A percentile compares a stretch with the other conserved stretches of the same genome.
phyloP scores from a whole-genome alignment of 2,113 vertebrate species.

The Cavia porcellus region DNA sequence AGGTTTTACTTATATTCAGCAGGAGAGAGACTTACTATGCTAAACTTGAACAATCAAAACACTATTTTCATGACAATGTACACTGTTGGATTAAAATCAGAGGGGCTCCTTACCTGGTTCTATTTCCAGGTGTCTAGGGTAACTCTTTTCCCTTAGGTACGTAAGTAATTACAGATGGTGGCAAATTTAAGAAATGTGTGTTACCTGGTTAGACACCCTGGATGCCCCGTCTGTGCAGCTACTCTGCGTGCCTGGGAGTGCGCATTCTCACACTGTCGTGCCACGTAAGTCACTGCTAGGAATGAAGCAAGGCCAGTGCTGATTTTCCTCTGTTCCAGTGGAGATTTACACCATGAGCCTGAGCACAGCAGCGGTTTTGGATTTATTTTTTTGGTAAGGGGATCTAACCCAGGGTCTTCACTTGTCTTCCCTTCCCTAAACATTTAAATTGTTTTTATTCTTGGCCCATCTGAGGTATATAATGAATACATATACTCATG shows the following conservation, averaged over 20 bases:
- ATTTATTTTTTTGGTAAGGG: background rate
- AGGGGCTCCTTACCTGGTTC: background rate
- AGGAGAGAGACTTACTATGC: background rate
- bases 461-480: background rate
- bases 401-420: background rate
- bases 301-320: background rate
- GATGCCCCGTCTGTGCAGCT: background rate
- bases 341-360: background rate
- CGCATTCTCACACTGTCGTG: too few relatives aligned
- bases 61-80: background rate
- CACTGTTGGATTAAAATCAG: background rate
- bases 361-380: background rate
- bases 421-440: background rate
- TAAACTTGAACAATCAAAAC: background rate
- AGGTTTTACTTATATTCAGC: conserved; percentile 7
- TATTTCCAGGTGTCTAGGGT: background rate
- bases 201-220: background rate
- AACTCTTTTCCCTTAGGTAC: background rate
- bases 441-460: background rate
- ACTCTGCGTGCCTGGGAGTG: background rate
- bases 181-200: background rate
- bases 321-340: background rate
- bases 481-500: background rate
- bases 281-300: too few relatives aligned
- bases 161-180: background rate